phyloP scores from a whole-genome alignment of 2,113 vertebrate species.

The Piaya cayana region DNA sequence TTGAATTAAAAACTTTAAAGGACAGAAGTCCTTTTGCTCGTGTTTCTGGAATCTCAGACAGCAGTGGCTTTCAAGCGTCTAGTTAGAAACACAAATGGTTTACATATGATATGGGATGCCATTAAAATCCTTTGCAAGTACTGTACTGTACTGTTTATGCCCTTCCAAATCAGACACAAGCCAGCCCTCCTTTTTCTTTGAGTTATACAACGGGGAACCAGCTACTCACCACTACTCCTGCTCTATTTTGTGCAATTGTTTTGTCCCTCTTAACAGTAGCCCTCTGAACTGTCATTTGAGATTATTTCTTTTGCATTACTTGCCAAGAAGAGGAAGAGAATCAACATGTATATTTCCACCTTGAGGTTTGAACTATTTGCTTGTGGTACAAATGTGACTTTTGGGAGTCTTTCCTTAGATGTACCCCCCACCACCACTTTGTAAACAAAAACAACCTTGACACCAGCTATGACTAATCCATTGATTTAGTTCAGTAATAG shows the following conservation, averaged over 20 bases:
- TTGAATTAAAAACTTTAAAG: not conserved
- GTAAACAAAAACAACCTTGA: slow-evolving; percentile 73
- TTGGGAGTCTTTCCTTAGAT: slow-evolving; percentile 57
- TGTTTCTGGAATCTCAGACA: not conserved
- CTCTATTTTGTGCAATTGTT: not conserved
- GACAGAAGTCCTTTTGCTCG: not conserved
- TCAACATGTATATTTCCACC: slow-evolving; percentile 42
- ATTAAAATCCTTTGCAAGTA: not conserved
- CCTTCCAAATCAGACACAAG: not conserved
- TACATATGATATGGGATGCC: not conserved
- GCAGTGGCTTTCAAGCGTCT: not conserved
- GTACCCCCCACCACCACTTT: not conserved
- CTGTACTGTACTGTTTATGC: not conserved
- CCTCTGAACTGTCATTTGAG: not conserved
- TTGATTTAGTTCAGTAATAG: slow-evolving; percentile 66
- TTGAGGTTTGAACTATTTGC: slow-evolving; percentile 28
- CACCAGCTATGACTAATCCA: slow-evolving; percentile 70
- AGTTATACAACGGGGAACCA: not conserved
- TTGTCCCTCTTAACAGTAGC: not conserved
- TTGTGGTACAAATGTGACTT: slow-evolving; percentile 53
- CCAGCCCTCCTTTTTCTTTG: not conserved
- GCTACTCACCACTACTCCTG: not conserved
- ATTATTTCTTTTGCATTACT: not conserved
- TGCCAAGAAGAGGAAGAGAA: not conserved
- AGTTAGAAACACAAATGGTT: not conserved